Evolutionary conservation across 2,888 invertebrate genomes (phyloP).

Genomic region (Penaeus monodon): DNA sequence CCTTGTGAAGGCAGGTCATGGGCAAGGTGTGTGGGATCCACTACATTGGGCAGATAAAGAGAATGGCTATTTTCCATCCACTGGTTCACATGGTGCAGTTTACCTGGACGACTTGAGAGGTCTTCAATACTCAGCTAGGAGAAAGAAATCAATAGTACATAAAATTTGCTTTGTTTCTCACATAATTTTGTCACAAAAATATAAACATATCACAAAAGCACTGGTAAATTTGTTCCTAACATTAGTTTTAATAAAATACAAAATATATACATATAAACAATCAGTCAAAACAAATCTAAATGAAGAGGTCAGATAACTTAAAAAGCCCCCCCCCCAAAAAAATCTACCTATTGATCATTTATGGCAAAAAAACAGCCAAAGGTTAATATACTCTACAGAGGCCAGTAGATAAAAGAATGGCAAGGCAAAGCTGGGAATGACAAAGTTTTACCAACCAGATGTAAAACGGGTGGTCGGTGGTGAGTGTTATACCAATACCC

Average conservation of each 20-base stretch:
- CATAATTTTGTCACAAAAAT: neutral
- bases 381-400: neutral
- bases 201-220: too few relatives aligned
- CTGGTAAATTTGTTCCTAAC: too few relatives aligned
- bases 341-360: too few relatives aligned
- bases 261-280: neutral
- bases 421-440: neutral
- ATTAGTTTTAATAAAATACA: neutral
- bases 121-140: conserved; percentile 61
- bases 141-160: neutral
- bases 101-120: conserved; percentile 47
- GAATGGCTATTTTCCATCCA: conserved; percentile 52
- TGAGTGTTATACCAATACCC: too few relatives aligned
- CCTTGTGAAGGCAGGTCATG: conserved; percentile 55
- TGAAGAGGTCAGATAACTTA: neutral
- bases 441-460: too few relatives aligned
- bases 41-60: conserved; percentile 60
- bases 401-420: neutral
- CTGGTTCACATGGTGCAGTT: conserved; percentile 45
- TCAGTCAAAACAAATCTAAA: neutral
- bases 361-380: too few relatives aligned
- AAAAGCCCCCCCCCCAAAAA: too few relatives aligned
- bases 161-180: neutral
- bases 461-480: too few relatives aligned
- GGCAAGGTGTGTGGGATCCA: conserved; percentile 54